Percentiles rank a stretch among this genome's conserved stretches.
Evolutionary conservation across 2,797 vertebrate genomes (phyloP).

Genomic region (Lagothrix lagotricha): DNA sequence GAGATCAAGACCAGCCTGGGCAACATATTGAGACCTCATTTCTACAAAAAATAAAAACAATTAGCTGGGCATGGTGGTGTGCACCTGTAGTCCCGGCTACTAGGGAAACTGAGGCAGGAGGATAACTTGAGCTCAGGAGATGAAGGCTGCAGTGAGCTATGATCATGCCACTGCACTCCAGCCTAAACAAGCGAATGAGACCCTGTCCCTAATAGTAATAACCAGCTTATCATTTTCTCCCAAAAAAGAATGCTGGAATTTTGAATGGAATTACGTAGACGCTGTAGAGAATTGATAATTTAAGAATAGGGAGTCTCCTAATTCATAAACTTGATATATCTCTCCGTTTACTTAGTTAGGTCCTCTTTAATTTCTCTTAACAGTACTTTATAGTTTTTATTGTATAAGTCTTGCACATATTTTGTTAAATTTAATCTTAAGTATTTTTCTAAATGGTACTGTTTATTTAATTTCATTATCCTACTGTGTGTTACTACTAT

Average conservation of each 20-base stretch:
- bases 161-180: too few species aligned
- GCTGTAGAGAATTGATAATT: not conserved
- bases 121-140: too few species aligned
- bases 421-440: conserved; percentile 13
- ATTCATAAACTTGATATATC: not conserved
- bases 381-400: not conserved
- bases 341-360: not conserved
- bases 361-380: not conserved
- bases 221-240: not conserved
- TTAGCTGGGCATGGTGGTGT: too few species aligned
- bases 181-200: too few species aligned
- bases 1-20: too few species aligned
- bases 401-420: not conserved
- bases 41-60: too few species aligned
- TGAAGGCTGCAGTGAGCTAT: too few species aligned
- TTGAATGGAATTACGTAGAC: not conserved
- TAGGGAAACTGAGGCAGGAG: too few species aligned
- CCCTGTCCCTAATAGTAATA: too few species aligned
- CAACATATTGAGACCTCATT: too few species aligned
- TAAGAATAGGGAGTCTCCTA: not conserved
- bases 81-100: too few species aligned
- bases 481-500: not conserved
- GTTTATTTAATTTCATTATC: not conserved
- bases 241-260: not conserved
- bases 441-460: not conserved